phyloP scores from a whole-genome alignment of 2,888 invertebrate species.

The Drosophila mulleri region DNA sequence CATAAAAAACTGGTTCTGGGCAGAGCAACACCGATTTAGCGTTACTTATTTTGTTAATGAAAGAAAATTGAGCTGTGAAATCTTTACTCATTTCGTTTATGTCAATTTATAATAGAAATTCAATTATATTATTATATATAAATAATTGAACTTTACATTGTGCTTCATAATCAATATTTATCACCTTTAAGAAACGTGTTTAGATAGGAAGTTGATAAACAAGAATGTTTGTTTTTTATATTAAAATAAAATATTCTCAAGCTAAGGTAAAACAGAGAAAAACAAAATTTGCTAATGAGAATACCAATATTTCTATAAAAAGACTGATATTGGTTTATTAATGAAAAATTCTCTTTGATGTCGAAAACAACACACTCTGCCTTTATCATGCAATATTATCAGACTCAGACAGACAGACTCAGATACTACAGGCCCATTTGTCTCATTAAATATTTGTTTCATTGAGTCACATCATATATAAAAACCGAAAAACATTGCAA shows the following conservation, averaged over 20 bases:
- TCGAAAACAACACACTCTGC: background rate
- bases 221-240: slow-evolving; percentile 11
- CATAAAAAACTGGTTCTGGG: slow-evolving; percentile 39
- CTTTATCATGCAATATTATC: slow-evolving; percentile 2
- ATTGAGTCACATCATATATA: slow-evolving; percentile 11
- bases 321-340: background rate
- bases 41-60: slow-evolving; percentile 11
- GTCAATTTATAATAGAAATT: background rate
- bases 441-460: background rate
- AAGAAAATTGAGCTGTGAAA: background rate
- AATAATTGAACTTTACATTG: background rate
- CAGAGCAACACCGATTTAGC: background rate
- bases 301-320: background rate
- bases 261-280: background rate
- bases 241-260: slow-evolving; percentile 10
- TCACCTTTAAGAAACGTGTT: slow-evolving; percentile 30
- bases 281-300: no score
- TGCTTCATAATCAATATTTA: background rate
- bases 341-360: background rate
- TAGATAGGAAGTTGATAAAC: slow-evolving; percentile 32
- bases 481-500: slow-evolving; percentile 14
- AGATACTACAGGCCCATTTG: background rate
- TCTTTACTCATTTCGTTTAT: background rate
- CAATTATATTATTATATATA: background rate
- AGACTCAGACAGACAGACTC: background rate